Percentiles rank a stretch among this genome's conserved stretches.
Conservation (phyloP, 2,113 vertebrate genomes). For the cat (Felis catus) region F.catus_Fca126_mat1.0 CM031412.1:209241501-209242000, state of each 20-base stretch:
- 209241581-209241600: slow-evolving; percentile 70
- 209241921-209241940: not conserved
- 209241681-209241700: not conserved
- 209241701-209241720: not conserved
- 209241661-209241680: slow-evolving; percentile 90
- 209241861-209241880: not conserved
- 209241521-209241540: not conserved
- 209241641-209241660: slow-evolving; percentile 92
- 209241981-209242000: no score
- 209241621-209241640: slow-evolving; percentile 92
- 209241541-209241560: not conserved
- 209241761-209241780: not conserved
- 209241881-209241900: not conserved
- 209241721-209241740: not conserved
- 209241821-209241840: not conserved
- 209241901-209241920: not conserved
- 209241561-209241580: not conserved
- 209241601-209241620: slow-evolving; percentile 98
- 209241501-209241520: slow-evolving; percentile 11
- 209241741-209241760: not conserved
- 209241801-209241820: not conserved
- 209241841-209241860: slow-evolving; percentile 1
- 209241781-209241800: not conserved
- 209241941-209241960: not conserved
- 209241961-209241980: slow-evolving; percentile 6